Evolutionary conservation across 2,113 vertebrate species (phyloP).

Genomic region (Anarrhichthys ocellatus): DNA sequence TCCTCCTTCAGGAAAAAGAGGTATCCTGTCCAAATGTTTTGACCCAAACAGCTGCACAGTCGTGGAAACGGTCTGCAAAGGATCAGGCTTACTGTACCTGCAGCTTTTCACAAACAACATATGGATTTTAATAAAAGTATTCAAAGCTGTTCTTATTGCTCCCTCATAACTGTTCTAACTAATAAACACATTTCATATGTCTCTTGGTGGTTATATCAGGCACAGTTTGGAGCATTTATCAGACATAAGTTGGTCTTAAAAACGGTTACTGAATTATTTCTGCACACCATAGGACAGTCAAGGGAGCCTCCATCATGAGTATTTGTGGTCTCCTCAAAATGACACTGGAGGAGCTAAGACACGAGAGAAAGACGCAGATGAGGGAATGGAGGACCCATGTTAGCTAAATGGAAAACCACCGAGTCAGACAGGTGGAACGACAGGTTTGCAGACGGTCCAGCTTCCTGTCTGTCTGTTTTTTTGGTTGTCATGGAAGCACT

Average conservation of each 20-base stretch:
- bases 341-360: neutral
- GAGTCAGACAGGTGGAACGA: conserved; percentile 47
- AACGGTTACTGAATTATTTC: neutral
- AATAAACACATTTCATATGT: neutral
- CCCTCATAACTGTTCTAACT: neutral
- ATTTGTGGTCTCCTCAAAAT: neutral
- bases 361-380: neutral
- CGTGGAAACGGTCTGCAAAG: neutral
- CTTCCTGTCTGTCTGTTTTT: conserved; percentile 35
- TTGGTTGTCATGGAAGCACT: conserved; percentile 37
- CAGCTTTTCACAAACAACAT: neutral
- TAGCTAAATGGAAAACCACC: conserved; percentile 7
- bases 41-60: neutral
- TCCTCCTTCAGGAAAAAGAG: neutral
- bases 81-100: neutral
- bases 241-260: neutral
- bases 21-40: neutral
- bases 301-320: neutral
- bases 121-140: neutral
- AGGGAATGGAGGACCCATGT: neutral
- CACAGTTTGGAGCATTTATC: neutral
- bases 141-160: neutral
- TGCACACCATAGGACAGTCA: neutral
- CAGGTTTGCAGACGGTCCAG: conserved; percentile 21
- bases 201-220: neutral